Evolutionary conservation across 2,888 invertebrate species (phyloP).

Genomic region (Taenaris catops): DNA sequence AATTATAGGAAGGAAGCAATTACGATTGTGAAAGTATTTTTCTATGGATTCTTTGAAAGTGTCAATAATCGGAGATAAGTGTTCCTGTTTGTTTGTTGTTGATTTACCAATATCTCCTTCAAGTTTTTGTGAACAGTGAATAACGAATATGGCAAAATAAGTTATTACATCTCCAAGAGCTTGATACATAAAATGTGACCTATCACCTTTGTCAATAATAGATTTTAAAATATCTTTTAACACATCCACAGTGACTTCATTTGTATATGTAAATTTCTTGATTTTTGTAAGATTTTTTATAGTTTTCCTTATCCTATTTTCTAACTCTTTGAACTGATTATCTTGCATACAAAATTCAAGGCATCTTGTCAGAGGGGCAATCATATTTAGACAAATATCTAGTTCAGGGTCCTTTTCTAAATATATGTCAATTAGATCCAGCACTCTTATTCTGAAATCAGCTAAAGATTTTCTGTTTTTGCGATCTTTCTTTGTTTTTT

Average conservation of each 20-base stretch:
- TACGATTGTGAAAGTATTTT: slow-evolving; percentile 82
- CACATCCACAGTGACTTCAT: slow-evolving; percentile 74
- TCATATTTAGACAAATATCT: slow-evolving; percentile 83
- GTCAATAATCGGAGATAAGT: slow-evolving; percentile 53
- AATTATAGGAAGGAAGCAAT: slow-evolving; percentile 81
- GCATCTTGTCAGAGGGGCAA: slow-evolving; percentile 83
- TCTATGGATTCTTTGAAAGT: slow-evolving; percentile 76
- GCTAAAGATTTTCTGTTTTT: slow-evolving; percentile 83
- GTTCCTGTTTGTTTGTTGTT: slow-evolving; percentile 41
- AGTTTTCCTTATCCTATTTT: slow-evolving; percentile 80
- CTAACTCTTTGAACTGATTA: slow-evolving; percentile 83
- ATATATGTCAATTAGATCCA: slow-evolving; percentile 87
- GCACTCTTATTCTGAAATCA: slow-evolving; percentile 86
- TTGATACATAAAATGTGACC: slow-evolving; percentile 82
- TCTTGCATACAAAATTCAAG: slow-evolving; percentile 86
- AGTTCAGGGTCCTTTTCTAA: slow-evolving; percentile 84
- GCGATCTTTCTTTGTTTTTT: slow-evolving; percentile 75
- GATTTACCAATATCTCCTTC: slow-evolving; percentile 38
- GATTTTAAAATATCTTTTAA: slow-evolving; percentile 77
- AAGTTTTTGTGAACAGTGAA: slow-evolving; percentile 81
- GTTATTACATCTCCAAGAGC: slow-evolving; percentile 83
- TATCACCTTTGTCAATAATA: slow-evolving; percentile 81
- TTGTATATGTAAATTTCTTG: slow-evolving; percentile 79
- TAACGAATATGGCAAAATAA: slow-evolving; percentile 82
- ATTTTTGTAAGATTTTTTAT: slow-evolving; percentile 80